These are phyloP conservation scores for Oreohelix idahoensis DNA, from an alignment of 1,140 invertebrate genomes.

Conservation along the genomic window DNA sequence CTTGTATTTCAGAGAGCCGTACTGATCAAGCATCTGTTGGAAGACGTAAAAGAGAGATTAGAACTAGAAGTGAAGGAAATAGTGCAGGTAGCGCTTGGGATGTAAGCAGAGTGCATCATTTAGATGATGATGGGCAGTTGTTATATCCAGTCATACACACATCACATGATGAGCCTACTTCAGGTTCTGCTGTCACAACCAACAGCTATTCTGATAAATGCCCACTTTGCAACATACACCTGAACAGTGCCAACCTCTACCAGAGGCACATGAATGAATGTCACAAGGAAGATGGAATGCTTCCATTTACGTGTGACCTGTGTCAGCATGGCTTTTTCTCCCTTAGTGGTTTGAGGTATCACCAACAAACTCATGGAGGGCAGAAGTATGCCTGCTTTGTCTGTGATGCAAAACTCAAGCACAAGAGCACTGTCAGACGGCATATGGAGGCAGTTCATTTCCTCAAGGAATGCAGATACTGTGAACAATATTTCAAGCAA, in stretches of 20 bases:
- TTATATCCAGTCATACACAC: background rate
- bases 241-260: background rate
- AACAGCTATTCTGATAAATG: constrained; percentile 7
- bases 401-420: constrained; percentile 32
- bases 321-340: constrained; percentile 33
- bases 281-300: constrained; percentile 19
- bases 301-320: constrained; percentile 32
- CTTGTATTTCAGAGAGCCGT: constrained; percentile 22
- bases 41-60: background rate
- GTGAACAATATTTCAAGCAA: constrained; percentile 24
- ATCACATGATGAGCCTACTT: background rate
- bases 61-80: constrained; percentile 4
- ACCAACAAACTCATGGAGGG: constrained; percentile 14
- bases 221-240: background rate
- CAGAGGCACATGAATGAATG: constrained; percentile 25
- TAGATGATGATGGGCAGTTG: background rate
- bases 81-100: background rate
- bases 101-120: background rate
- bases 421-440: constrained; percentile 28
- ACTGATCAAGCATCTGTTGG: background rate
- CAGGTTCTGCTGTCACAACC: background rate
- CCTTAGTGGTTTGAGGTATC: constrained; percentile 7
- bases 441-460: constrained; percentile 34
- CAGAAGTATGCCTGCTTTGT: constrained; percentile 23
- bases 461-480: constrained; percentile 33